Evolutionary conservation across 2,797 vertebrate species (phyloP), one percentile per base, ranked within the genome.

Genomic region (Tarsius wallacei): DNA sequence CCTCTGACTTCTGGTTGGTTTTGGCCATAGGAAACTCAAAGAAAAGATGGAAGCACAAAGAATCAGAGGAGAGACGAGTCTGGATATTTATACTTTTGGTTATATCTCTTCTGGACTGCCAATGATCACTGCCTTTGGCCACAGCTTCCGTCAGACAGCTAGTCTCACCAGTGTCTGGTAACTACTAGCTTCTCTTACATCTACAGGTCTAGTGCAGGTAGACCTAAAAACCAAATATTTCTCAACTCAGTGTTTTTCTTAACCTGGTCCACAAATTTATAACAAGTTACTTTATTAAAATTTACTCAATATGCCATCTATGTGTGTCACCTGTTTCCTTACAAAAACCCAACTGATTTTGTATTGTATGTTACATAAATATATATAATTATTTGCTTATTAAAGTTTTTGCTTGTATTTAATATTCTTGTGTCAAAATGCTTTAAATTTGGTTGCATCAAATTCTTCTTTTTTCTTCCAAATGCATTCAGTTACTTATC

Each of bases 341-440:
- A 51, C 0, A 63, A 28, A 91, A 83, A 61, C 21, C 1, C 49
- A 73, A 66, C 13, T 28, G 26, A 51, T n/a, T 78, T 57, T 78
- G n/a, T 47, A 9, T 57, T 76, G 3, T 61, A 24, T 57, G 33
- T 49, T 70, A 51, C 9, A 73, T 51, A 59, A 78, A 22, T 28
- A 83, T 84, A 9, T 93, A 4, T 66, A 78, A 77, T 33, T 83
- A 90, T 70, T 81, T 87, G 12, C 31, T 87, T 63, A n/a, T 71
- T 80, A 63, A 61, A 17, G 51, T 33, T 71, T 59, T 73, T 33
- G 15, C 28, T 78, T 33, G 15, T 42, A 73, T 66, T 94, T 93
- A 28, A 61, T 70, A 51, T 2, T 28, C 7, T 90, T 49, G 9
- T n/a, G 7, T 59, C 87, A 78, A 82, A 77, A 89, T 26, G 9